Conservation (phyloP, 2,797 vertebrate genomes). For the Enteromius radiatus region DNA sequence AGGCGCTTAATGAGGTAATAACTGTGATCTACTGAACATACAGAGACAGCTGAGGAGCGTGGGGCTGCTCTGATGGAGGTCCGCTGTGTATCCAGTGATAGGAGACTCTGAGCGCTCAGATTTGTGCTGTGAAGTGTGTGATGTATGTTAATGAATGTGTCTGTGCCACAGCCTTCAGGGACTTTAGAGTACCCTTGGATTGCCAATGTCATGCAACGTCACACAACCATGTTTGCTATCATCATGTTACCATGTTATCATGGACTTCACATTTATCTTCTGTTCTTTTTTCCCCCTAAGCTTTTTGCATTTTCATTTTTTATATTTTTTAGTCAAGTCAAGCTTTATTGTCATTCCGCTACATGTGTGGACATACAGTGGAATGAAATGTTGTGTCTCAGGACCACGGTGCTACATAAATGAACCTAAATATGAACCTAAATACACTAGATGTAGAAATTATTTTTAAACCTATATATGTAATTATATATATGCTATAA, state of each 20-base stretch:
- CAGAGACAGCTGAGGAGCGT: neutral
- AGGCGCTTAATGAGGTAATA: constrained; percentile 22
- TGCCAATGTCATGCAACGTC: neutral
- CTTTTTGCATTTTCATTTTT: neutral
- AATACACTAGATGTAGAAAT: no score
- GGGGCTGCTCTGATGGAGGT: neutral
- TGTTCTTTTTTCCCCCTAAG: neutral
- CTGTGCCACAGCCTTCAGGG: neutral
- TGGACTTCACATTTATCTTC: neutral
- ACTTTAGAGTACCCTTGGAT: constrained; percentile 8
- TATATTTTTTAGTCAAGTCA: neutral
- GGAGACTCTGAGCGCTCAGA: neutral
- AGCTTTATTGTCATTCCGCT: no score
- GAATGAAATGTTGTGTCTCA: no score
- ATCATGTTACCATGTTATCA: neutral
- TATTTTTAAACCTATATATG: no score
- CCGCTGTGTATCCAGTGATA: constrained; percentile 12
- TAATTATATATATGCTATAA: no score
- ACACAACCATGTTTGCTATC: neutral
- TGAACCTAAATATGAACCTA: no score
- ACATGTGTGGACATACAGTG: no score
- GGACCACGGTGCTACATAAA: no score
- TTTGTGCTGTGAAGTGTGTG: constrained; percentile 33
- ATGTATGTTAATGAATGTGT: constrained; percentile 26
- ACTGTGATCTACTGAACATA: constrained; percentile 21